Evolutionary conservation across 2,113 vertebrate species (phyloP).

Genomic region (Castor canadensis): DNA sequence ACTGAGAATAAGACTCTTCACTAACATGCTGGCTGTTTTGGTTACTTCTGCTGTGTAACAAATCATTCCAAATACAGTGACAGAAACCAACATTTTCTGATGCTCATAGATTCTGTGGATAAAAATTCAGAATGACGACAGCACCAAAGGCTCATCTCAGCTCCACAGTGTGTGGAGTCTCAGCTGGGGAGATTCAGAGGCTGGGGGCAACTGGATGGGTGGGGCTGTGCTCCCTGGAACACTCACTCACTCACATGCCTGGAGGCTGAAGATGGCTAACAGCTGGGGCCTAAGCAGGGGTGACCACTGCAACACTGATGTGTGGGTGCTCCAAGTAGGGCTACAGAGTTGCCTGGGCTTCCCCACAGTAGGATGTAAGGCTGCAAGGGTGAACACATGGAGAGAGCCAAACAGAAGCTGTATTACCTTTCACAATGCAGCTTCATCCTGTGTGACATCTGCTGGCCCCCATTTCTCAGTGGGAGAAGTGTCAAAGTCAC

Average conservation of each 20-base stretch:
- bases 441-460: not conserved
- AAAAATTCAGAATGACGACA: not conserved
- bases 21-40: not conserved
- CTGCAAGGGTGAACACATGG: not conserved
- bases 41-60: not conserved
- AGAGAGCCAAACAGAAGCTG: not conserved
- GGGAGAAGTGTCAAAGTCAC: not conserved
- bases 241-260: fast-evolving
- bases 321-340: not conserved
- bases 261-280: not conserved
- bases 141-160: not conserved
- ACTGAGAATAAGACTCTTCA: not conserved
- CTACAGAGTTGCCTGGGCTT: not conserved
- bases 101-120: not conserved
- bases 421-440: not conserved
- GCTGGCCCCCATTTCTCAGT: not conserved
- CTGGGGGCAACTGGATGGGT: not conserved
- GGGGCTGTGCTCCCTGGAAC: not conserved
- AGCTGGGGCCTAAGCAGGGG: not conserved
- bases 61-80: not conserved
- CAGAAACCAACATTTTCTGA: not conserved
- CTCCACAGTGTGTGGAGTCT: not conserved
- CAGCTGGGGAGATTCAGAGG: not conserved
- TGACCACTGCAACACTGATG: not conserved
- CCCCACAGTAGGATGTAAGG: not conserved